A percentile compares a stretch with the other conserved stretches of the same genome.
phyloP scores from a whole-genome alignment of 2,888 invertebrate genomes.

The Notodonta ziczac region DNA sequence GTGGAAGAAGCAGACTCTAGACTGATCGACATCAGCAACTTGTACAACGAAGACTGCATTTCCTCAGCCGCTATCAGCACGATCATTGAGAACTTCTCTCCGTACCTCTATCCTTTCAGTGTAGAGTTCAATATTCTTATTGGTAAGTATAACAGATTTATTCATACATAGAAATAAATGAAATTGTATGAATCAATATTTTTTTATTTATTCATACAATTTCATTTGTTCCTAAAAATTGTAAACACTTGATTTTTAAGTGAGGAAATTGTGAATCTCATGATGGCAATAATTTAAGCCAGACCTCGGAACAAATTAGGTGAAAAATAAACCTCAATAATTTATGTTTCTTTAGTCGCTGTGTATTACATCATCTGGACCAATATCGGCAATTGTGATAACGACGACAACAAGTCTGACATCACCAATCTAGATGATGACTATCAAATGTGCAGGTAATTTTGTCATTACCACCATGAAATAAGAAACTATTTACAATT shows the following conservation, averaged over 20 bases:
- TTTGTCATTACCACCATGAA: no score
- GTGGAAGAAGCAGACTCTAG: conserved; percentile 18
- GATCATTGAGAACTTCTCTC: conserved; percentile 86
- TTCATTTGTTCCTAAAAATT: no score
- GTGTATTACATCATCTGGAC: conserved; percentile 90
- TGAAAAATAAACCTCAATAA: no score
- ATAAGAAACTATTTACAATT: no score
- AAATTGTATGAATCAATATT: no score
- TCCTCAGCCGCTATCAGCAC: conserved; percentile 72
- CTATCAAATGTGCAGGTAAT: conserved; percentile 67
- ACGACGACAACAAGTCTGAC: conserved; percentile 64
- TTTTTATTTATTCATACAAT: no score
- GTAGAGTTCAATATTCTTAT: conserved; percentile 92
- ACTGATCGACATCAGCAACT: conserved; percentile 65
- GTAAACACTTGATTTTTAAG: no score
- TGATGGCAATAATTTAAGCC: no score
- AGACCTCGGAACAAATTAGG: no score
- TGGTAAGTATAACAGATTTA: conserved; percentile 67
- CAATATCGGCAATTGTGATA: conserved; percentile 87
- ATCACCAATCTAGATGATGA: conserved; percentile 61
- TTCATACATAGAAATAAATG: no score
- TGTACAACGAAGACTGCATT: conserved; percentile 74
- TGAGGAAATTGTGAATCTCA: no score
- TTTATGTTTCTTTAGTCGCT: conserved; percentile 80
- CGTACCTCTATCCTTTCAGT: conserved; percentile 92